A percentile compares a stretch with the other conserved stretches of the same genome.
Conservation (phyloP, 2,113 vertebrate genomes). For the Bubo blakistoni region DNA sequence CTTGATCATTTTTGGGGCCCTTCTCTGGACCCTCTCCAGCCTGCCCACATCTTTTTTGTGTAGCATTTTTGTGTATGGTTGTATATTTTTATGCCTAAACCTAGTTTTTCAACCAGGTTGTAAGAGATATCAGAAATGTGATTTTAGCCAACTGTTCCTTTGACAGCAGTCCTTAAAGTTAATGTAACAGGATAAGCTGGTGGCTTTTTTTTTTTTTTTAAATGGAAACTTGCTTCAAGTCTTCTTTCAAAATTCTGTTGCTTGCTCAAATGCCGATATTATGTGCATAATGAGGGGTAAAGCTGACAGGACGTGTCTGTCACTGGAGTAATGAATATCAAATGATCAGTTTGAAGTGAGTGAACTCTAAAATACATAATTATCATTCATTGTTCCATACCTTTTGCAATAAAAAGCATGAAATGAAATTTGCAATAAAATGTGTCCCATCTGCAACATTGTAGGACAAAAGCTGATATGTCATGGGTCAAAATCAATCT, state of each 20-base stretch:
- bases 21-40: too few relatives aligned
- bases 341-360: slow-evolving; percentile 57
- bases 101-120: neutral
- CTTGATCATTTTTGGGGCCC: too few relatives aligned
- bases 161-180: neutral
- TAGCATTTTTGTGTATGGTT: neutral
- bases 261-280: slow-evolving; percentile 21
- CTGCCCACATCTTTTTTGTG: too few relatives aligned
- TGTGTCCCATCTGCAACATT: slow-evolving; percentile 29
- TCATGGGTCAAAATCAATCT: slow-evolving; percentile 17
- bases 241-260: neutral
- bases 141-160: slow-evolving; percentile 31
- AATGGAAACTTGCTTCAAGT: neutral
- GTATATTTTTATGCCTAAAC: slow-evolving; percentile 1
- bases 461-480: slow-evolving; percentile 51
- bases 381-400: slow-evolving; percentile 42
- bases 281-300: slow-evolving; percentile 8
- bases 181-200: neutral
- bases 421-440: slow-evolving; percentile 67
- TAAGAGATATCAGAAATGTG: slow-evolving; percentile 10
- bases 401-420: slow-evolving; percentile 63
- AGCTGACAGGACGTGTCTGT: slow-evolving; percentile 33
- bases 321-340: slow-evolving; percentile 54
- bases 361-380: slow-evolving; percentile 71
- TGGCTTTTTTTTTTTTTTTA: neutral